These are phyloP conservation scores for Vanessa cardui DNA, from an alignment of 2,888 invertebrate genomes.

Conservation along the genomic window DNA sequence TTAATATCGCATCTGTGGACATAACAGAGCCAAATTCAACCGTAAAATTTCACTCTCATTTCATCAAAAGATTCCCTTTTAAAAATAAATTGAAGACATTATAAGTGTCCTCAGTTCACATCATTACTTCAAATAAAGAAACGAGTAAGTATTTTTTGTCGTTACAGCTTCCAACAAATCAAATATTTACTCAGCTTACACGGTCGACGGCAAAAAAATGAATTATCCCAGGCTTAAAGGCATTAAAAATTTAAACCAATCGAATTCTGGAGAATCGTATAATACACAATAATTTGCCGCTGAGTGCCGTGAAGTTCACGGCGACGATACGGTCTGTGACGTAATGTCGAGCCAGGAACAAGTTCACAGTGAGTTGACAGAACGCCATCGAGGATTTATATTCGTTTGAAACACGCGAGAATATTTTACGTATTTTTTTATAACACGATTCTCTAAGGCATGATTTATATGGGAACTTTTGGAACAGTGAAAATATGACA, in stretches of 20 bases:
- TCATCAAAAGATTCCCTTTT: too few species aligned
- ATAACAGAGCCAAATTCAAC: too few species aligned
- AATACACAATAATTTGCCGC: conserved; percentile 21
- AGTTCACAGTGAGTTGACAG: conserved; percentile 25
- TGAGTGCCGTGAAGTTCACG: conserved; percentile 29
- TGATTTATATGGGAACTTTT: too few species aligned
- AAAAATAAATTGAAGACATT: too few species aligned
- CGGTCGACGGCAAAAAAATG: conserved; percentile 35
- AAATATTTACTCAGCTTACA: conserved; percentile 37
- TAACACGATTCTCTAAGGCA: too few species aligned
- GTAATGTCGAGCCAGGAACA: conserved; percentile 4
- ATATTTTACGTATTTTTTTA: background rate
- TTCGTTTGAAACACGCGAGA: background rate
- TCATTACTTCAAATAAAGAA: background rate
- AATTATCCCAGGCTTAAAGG: conserved; percentile 29
- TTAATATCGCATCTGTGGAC: too few species aligned
- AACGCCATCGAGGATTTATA: conserved; percentile 5
- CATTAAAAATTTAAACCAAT: conserved; percentile 29
- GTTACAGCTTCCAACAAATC: conserved; percentile 25
- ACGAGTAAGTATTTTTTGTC: background rate
- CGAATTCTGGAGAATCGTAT: conserved; percentile 15
- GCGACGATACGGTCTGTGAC: background rate
- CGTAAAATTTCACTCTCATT: too few species aligned
- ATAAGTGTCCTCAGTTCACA: background rate
- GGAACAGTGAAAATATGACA: too few species aligned